A percentile compares a stretch with the other conserved stretches of the same genome.
Evolutionary conservation across 2,113 vertebrate genomes (phyloP).

Genomic region (Tychaedon coryphoeus): DNA sequence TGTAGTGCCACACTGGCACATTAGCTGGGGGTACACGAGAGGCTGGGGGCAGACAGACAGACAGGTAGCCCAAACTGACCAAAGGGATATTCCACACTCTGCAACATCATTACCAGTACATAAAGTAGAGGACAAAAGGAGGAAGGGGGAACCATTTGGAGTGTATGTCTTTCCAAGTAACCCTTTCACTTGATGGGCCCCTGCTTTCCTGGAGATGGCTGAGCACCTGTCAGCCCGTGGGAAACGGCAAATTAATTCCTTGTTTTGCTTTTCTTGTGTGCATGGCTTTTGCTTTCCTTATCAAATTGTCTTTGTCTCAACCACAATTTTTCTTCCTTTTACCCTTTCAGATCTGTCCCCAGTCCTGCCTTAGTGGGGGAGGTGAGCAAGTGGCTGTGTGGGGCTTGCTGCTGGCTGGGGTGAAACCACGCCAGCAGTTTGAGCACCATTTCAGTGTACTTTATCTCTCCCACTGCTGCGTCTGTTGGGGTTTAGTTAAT

Average conservation of each 20-base stretch:
- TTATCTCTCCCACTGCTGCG: not conserved
- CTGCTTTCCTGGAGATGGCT: not conserved
- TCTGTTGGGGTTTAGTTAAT: not conserved
- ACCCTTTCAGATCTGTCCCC: not conserved
- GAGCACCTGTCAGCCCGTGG: not conserved
- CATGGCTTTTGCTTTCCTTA: not conserved
- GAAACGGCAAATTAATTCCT: not conserved
- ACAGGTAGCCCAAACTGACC: not conserved
- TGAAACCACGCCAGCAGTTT: not conserved
- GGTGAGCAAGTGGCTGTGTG: fast-evolving
- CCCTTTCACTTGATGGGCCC: not conserved
- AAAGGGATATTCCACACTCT: not conserved
- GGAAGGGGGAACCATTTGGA: not conserved
- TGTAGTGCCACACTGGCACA: fast-evolving
- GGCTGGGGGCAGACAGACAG: not conserved
- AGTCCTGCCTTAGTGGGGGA: not conserved
- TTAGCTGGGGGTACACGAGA: fast-evolving
- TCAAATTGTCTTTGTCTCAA: not conserved
- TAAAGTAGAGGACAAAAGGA: not conserved
- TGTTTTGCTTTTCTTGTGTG: not conserved
- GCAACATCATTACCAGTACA: not conserved
- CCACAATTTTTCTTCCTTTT: not conserved
- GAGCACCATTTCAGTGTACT: not conserved
- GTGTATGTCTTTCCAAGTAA: not conserved
- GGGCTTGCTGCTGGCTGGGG: not conserved